Evolutionary conservation across 1,140 invertebrate genomes (phyloP), one percentile per base, ranked within the genome.

Genomic region (Pogonomyrmex barbatus): DNA sequence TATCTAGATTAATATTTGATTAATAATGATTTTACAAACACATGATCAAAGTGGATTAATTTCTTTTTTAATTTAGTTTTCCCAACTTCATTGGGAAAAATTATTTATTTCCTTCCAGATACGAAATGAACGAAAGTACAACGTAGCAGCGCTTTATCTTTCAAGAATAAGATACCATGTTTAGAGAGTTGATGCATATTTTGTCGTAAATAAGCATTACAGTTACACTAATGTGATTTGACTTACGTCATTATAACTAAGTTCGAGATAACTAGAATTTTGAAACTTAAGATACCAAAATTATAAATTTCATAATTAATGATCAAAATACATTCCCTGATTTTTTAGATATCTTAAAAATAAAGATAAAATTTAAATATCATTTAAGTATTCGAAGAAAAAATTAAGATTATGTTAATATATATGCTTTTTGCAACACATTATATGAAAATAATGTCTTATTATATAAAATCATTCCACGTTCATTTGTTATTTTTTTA

Each of bases 141-240:
- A n/a, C 3, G 12, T 8, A 58, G 14, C 52, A 76, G 4, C 73
- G 24, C 33, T 30, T 24, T 77, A 10, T 76, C 14, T 30, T n/a
- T 33, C 42, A 45, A 56, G 1, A 17, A 4, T 33, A 45, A 77
- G 14, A 77, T 77, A 42, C 33, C 30, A 14, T 14, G 17, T 9
- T 36, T 76, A 77, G 45, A 24, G 24, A 77, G 14, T 42, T 39
- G 33, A 77, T 62, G 39, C 39, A 62, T 58, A 76, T 60, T 77
- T 77, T 24, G 14, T 33, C 24, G 24, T 33, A 77, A n/a, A 77
- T 77, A 8, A 77, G 14, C 36, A 77, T 77, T 77, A 77, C 39
- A 60, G 54, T 77, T 76, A 76, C 33, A 62, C 8, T 30, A n/a
- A 58, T 0, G 6, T 56, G 24, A 24, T 24, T 24, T 56, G 12